Evolutionary conservation across 2,888 invertebrate genomes (phyloP).

Genomic region (Yponomeuta plumbellus): DNA sequence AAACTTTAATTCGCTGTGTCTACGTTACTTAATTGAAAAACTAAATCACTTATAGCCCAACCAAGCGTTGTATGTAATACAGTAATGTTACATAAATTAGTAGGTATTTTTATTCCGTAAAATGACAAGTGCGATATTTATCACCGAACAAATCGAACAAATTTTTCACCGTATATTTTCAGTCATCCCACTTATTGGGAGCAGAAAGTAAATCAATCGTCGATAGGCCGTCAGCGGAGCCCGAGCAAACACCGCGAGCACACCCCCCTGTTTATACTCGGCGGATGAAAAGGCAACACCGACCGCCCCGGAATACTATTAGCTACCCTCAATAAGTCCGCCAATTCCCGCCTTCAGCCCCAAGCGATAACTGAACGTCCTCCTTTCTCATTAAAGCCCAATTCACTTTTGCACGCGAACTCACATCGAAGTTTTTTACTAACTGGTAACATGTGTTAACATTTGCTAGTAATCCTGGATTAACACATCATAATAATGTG

Average conservation of each 20-base stretch:
- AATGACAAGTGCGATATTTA: not conserved
- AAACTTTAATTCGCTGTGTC: too few relatives aligned
- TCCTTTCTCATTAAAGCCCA: constrained; percentile 32
- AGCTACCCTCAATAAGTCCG: constrained; percentile 72
- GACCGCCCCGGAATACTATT: constrained; percentile 75
- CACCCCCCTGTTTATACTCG: constrained; percentile 75
- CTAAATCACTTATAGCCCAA: too few relatives aligned
- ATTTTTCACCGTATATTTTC: not conserved
- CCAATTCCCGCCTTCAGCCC: constrained; percentile 47
- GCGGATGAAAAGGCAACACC: constrained; percentile 76
- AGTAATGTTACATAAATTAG: too few relatives aligned
- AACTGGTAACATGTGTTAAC: constrained; percentile 77
- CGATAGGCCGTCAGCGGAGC: constrained; percentile 49
- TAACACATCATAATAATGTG: constrained; percentile 77
- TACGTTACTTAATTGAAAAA: too few relatives aligned
- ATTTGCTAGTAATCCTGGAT: constrained; percentile 75
- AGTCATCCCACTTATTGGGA: constrained; percentile 12
- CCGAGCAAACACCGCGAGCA: constrained; percentile 63
- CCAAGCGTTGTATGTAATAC: too few relatives aligned
- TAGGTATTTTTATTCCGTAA: not conserved
- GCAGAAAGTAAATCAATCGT: constrained; percentile 63
- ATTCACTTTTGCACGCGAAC: constrained; percentile 28
- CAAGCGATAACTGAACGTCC: constrained; percentile 39
- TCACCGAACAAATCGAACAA: not conserved
- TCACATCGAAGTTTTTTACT: constrained; percentile 43